phyloP scores from a whole-genome alignment of 2,797 vertebrate species.

The Xerus rutilus region DNA sequence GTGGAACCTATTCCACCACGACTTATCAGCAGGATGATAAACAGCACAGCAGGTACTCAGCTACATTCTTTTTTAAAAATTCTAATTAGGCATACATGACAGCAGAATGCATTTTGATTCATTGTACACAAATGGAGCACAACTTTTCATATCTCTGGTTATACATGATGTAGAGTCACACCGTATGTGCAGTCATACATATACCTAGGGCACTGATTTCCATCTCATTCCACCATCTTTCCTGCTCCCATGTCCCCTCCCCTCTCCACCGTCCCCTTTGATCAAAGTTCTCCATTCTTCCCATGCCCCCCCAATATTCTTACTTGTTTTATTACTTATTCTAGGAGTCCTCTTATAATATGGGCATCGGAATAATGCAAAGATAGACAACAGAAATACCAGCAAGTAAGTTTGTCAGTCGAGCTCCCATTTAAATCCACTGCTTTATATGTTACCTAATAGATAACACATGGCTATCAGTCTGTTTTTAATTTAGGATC shows the following conservation, averaged over 20 bases:
- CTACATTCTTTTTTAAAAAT: background rate
- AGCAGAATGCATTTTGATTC: too few relatives aligned
- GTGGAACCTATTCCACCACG: background rate
- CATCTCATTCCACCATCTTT: too few relatives aligned
- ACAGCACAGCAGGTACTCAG: background rate
- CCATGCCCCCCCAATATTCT: too few relatives aligned
- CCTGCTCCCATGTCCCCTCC: too few relatives aligned
- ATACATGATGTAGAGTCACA: too few relatives aligned
- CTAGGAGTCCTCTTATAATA: background rate
- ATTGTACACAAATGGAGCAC: too few relatives aligned
- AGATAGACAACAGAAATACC: constrained; percentile 3
- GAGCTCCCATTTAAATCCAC: background rate
- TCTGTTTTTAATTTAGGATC: constrained; percentile 14
- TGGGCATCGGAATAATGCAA: constrained; percentile 20
- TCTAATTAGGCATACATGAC: too few relatives aligned
- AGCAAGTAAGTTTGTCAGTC: background rate
- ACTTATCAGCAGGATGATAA: background rate
- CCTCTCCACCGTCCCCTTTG: too few relatives aligned
- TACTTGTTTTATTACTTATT: constrained; percentile 33
- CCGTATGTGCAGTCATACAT: too few relatives aligned
- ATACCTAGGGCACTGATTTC: too few relatives aligned
- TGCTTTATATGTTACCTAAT: background rate
- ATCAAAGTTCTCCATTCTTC: too few relatives aligned
- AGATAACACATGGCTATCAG: background rate
- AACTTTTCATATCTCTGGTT: too few relatives aligned